Evolutionary conservation across 2,888 invertebrate genomes (phyloP), one percentile per base, ranked within the genome.

Genomic region (Lottia gigantea): DNA sequence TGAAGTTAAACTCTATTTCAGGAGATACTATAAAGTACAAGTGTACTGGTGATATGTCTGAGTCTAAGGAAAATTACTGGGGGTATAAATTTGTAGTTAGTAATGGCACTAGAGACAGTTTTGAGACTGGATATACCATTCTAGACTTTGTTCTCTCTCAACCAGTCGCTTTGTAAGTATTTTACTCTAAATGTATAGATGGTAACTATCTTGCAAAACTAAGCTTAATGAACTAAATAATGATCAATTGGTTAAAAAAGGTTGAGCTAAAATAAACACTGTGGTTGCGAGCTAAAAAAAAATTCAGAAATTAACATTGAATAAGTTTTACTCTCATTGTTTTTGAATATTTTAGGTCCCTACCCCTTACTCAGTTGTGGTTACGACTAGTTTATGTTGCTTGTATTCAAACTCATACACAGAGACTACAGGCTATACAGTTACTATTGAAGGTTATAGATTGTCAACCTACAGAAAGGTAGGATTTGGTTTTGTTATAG

Each of bases 111-210:
- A 73, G 84, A 47, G 87, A 86, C 71, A 82, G 87, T 68, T 87
- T 87, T 76, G 85, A 86, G 73, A 87, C 87, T 0, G 87, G 87
- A 31, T 85, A 86, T 76, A 80, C 83, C 47, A 86, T 87, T 49
- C 80, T 87, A 7, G 81, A 84, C 67, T 78, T 80, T 65, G 78
- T 86, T 69, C 73, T 85, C 40, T 77, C 81, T 25, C 82, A 83
- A n/a, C 73, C 80, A 45, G 69, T 82, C 12, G 80, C 82, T 11
- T 75, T 77, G 83, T 84, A 78, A 81, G 80, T 77, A 26, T 46
- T 25, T 6, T 55, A n/a, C n/a, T n/a, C n/a, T n/a, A n/a, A n/a
- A n/a, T n/a, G n/a, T n/a, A n/a, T n/a, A n/a, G n/a, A n/a, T n/a
- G n/a, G n/a, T n/a, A n/a, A n/a, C n/a, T n/a, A n/a, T n/a, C n/a